A percentile compares a stretch with the other conserved stretches of the same genome.
phyloP scores from a whole-genome alignment of 2,888 invertebrate genomes.

The Agrotis exclamationis region DNA sequence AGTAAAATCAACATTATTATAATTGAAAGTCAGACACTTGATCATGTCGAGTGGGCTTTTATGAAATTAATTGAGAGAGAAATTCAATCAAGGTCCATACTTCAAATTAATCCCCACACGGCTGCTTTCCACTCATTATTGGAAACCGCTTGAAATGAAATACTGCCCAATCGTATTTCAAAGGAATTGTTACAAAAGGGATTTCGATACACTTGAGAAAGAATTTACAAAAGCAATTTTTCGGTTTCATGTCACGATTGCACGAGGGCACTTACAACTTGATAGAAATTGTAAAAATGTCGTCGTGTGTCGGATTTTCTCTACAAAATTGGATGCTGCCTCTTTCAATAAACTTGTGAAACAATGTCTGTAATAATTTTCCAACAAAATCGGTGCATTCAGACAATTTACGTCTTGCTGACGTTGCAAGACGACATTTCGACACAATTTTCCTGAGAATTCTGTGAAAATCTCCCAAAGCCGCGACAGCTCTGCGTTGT shows the following conservation, averaged over 20 bases:
- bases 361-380: slow-evolving; percentile 24
- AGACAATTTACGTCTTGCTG: slow-evolving; percentile 28
- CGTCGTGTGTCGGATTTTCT: background rate
- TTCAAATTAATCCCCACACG: slow-evolving; percentile 75
- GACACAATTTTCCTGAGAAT: slow-evolving; percentile 21
- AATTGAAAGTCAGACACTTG: slow-evolving; percentile 62
- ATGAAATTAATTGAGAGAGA: slow-evolving; percentile 76
- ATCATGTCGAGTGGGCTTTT: slow-evolving; percentile 68
- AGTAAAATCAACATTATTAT: slow-evolving; percentile 46
- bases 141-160: slow-evolving; percentile 67
- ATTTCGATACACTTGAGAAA: slow-evolving; percentile 33
- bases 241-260: slow-evolving; percentile 33
- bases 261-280: slow-evolving; percentile 7
- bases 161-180: slow-evolving; percentile 59
- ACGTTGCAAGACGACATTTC: slow-evolving; percentile 15
- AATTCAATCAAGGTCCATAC: slow-evolving; percentile 76
- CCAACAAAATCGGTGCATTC: slow-evolving; percentile 17
- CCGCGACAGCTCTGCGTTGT: slow-evolving; percentile 23
- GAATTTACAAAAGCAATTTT: slow-evolving; percentile 33
- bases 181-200: slow-evolving; percentile 46
- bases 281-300: slow-evolving; percentile 27
- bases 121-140: slow-evolving; percentile 70
- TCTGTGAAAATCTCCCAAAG: slow-evolving; percentile 19
- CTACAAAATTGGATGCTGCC: slow-evolving; percentile 3
- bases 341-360: slow-evolving; percentile 32